Percentiles rank a stretch among this genome's conserved stretches.
phyloP scores from a whole-genome alignment of 2,888 invertebrate species.

The Pheosia gnoma region DNA sequence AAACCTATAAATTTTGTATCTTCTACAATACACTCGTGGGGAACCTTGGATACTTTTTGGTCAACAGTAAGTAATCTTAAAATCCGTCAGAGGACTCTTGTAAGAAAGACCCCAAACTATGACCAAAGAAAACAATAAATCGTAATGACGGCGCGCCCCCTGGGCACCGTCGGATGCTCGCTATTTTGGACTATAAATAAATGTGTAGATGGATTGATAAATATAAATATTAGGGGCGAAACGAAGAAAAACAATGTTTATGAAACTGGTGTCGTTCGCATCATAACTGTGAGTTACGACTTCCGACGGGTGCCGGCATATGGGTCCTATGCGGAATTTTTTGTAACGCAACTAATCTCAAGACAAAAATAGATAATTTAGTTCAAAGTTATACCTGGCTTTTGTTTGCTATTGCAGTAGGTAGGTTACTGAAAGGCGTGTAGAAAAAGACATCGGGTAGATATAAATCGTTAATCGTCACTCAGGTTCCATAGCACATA shows the following conservation, averaged over 20 bases:
- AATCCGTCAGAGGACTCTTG: slow-evolving; percentile 63
- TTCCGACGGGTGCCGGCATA: slow-evolving; percentile 80
- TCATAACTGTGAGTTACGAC: slow-evolving; percentile 84
- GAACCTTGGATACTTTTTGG: slow-evolving; percentile 48
- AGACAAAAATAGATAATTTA: slow-evolving; percentile 58
- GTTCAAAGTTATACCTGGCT: slow-evolving; percentile 28
- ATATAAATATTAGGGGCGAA: slow-evolving; percentile 84
- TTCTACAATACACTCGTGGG: slow-evolving; percentile 46
- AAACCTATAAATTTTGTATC: slow-evolving; percentile 33
- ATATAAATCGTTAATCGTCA: slow-evolving; percentile 61
- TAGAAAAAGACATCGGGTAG: not conserved
- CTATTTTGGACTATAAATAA: slow-evolving; percentile 83
- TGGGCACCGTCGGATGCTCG: slow-evolving; percentile 80
- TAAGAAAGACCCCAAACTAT: slow-evolving; percentile 66
- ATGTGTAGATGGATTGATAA: slow-evolving; percentile 84
- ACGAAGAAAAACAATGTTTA: slow-evolving; percentile 84
- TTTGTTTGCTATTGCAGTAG: slow-evolving; percentile 8
- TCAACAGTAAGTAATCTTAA: slow-evolving; percentile 61
- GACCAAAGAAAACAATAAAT: slow-evolving; percentile 83
- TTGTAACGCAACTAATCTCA: slow-evolving; percentile 53
- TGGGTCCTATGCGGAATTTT: slow-evolving; percentile 77
- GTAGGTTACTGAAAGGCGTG: not conserved
- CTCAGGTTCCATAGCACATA: slow-evolving; percentile 74
- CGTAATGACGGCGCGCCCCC: slow-evolving; percentile 77
- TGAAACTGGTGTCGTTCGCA: slow-evolving; percentile 83